Evolutionary conservation across 2,113 vertebrate genomes (phyloP), one percentile per base, ranked within the genome.

Genomic region (Phrynocephalus versicolor): DNA sequence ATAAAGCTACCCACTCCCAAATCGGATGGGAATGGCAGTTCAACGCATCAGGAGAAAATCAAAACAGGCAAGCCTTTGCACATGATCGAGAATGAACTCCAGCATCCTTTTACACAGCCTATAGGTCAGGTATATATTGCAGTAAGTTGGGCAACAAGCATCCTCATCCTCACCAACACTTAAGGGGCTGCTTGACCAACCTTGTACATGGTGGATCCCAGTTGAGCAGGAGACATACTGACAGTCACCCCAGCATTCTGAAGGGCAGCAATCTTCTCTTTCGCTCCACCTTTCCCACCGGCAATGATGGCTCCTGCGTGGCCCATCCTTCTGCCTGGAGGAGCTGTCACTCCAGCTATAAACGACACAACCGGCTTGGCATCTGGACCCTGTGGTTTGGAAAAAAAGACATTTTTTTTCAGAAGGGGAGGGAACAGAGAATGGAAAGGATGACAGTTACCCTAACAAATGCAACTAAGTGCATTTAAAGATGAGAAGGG

Each of bases 191-290:
- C 16, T 25, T 1, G 3, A 33, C 96, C 91, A 93, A 98, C 99
- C 98, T 99, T 99, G 94, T 98, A 97, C 41, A 99, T 99, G 81
- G 98, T 98, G 94, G 98, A 98, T 45, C 99, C 99, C 70, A 99
- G 96, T 95, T 99, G 98, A 15, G 99, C 99, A 5, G 99, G 99
- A 79, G 99, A 99, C 98, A 99, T 99, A 94, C 98, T 99, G 95
- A 99, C 97, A 1, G 98, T 96, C 9, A 98, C 98, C 1, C 98
- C 98, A 0, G 98, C 98, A 0, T 94, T 96, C 96, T 99, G 98
- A 19, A 99, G 98, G 84, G 99, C 98, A 0, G 98, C 91, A 19
- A 99, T 99, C 95, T 99, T 99, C 96, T 99, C 99, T 93, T 99
- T 99, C 79, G 98, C 99, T 18, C 98, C 99, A 14, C 99, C 99